Evolutionary conservation across 2,888 invertebrate genomes (phyloP).

Genomic region (Formica aserva): DNA sequence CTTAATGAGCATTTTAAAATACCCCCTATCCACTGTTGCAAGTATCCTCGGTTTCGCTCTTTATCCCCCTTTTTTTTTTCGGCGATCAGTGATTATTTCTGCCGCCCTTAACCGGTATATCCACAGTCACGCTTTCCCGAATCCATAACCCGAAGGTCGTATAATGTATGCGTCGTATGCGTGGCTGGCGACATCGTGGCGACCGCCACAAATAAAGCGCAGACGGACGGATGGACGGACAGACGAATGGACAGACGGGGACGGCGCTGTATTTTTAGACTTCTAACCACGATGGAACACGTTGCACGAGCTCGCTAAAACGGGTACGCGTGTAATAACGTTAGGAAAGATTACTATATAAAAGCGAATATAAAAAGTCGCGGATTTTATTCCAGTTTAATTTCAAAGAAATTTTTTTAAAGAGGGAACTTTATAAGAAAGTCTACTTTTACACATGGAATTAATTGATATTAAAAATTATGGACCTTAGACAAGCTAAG

Average conservation of each 20-base stretch:
- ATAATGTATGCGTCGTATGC: constrained; percentile 70
- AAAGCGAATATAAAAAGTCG: neutral
- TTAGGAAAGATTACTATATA: constrained; percentile 33
- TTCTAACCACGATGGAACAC: constrained; percentile 21
- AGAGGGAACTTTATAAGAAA: neutral
- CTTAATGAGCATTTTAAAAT: neutral
- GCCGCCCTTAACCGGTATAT: constrained; percentile 23
- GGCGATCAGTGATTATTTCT: constrained; percentile 41
- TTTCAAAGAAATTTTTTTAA: neutral
- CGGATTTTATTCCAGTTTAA: neutral
- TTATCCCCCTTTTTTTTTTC: constrained; percentile 32
- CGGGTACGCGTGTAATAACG: constrained; percentile 32
- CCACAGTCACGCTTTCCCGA: constrained; percentile 49
- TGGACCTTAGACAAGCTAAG: no score
- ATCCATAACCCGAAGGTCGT: constrained; percentile 67
- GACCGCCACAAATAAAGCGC: constrained; percentile 78
- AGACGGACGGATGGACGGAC: constrained; percentile 33
- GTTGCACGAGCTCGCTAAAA: constrained; percentile 37
- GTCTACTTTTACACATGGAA: neutral
- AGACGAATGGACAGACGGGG: constrained; percentile 59
- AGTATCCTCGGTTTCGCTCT: neutral
- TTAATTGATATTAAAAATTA: neutral
- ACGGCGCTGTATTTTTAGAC: constrained; percentile 61
- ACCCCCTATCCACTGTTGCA: neutral
- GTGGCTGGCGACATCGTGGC: constrained; percentile 78